These are phyloP conservation scores for Bradypodion pumilum DNA, from an alignment of 2,797 vertebrate species.

Conservation along the genomic window DNA sequence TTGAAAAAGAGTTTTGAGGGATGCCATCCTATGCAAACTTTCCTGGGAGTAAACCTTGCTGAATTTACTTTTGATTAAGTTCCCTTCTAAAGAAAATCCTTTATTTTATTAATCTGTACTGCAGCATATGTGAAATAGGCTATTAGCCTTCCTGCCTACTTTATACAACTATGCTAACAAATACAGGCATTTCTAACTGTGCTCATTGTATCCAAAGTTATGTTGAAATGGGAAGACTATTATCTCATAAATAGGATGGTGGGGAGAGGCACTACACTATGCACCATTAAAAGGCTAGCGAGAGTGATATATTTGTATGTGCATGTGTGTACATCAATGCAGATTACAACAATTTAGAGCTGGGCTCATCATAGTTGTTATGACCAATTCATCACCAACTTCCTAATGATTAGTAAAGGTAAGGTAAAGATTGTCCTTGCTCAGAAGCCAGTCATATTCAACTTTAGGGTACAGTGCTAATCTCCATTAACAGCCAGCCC, in stretches of 20 bases:
- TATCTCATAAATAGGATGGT: background rate
- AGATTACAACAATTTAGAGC: no score
- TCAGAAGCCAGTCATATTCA: no score
- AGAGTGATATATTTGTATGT: background rate
- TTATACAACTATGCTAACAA: background rate
- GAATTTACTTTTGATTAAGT: background rate
- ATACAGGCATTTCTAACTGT: background rate
- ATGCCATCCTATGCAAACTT: background rate
- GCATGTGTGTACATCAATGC: no score
- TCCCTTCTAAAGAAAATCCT: background rate
- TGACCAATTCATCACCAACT: no score
- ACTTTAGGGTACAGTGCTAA: no score
- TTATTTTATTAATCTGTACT: background rate
- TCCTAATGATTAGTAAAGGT: no score
- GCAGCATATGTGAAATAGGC: background rate
- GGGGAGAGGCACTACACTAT: background rate
- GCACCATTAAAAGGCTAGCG: background rate
- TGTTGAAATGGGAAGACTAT: background rate
- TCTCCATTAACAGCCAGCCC: no score
- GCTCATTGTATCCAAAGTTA: background rate
- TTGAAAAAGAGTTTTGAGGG: background rate
- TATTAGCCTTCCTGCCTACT: no score
- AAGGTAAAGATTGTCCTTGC: no score
- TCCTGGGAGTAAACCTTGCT: background rate
- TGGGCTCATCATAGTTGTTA: no score